Evolutionary conservation across 2,113 vertebrate species (phyloP).

Genomic region (Aptenodytes forsteri): DNA sequence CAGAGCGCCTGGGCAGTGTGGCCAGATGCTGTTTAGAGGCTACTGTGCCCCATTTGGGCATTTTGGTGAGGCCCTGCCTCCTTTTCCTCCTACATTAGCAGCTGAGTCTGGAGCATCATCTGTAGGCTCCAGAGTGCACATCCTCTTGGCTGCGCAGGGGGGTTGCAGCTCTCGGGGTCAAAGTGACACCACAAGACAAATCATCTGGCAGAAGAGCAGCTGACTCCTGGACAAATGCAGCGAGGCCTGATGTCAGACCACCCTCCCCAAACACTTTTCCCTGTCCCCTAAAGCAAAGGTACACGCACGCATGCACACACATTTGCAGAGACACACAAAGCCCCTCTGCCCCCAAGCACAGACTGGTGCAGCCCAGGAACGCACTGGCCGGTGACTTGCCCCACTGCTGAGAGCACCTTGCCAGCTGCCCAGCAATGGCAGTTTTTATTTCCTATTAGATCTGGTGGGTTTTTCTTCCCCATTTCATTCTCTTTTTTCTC

Average conservation of each 20-base stretch:
- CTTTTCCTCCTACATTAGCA: not conserved
- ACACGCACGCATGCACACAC: too few species aligned
- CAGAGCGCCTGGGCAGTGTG: fast-evolving
- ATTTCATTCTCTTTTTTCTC: not conserved
- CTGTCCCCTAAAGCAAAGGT: not conserved
- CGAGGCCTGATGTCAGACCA: not conserved
- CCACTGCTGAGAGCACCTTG: not conserved
- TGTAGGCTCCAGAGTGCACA: not conserved
- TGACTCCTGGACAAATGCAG: not conserved
- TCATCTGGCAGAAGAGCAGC: not conserved
- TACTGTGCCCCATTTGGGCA: not conserved
- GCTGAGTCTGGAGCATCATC: not conserved
- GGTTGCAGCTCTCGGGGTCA: not conserved
- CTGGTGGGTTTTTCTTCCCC: not conserved
- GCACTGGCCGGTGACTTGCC: not conserved
- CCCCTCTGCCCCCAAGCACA: too few species aligned
- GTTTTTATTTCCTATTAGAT: not conserved
- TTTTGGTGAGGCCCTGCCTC: not conserved
- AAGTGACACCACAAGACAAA: not conserved
- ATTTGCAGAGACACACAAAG: not conserved
- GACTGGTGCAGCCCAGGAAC: too few species aligned
- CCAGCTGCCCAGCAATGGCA: not conserved
- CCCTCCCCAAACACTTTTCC: not conserved
- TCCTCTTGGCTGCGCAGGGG: not conserved
- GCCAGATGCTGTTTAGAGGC: not conserved